Percentiles rank a stretch among this genome's conserved stretches.
These are phyloP conservation scores for Oncopodura yosiiana DNA, from an alignment of 1,140 invertebrate genomes.

Conservation along the genomic window DNA sequence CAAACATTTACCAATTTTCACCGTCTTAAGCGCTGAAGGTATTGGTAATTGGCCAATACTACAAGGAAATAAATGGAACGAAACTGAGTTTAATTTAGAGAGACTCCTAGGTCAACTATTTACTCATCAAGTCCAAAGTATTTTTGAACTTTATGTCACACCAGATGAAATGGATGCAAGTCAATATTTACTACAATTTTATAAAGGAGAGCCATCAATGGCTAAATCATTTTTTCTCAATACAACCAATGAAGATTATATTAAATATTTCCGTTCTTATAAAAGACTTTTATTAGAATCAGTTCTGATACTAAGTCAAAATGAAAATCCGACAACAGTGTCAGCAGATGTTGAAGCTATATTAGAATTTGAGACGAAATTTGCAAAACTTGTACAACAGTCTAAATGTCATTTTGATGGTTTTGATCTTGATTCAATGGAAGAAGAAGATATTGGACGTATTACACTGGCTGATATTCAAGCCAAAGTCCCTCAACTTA, in stretches of 20 bases:
- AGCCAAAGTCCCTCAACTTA: slow-evolving; percentile 40
- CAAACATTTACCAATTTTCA: slow-evolving; percentile 40
- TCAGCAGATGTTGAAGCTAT: slow-evolving; percentile 44
- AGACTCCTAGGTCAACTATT: slow-evolving; percentile 44
- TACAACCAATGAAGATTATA: slow-evolving; percentile 38
- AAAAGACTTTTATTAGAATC: slow-evolving; percentile 39
- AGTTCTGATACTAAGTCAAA: slow-evolving; percentile 42
- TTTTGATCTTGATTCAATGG: slow-evolving; percentile 37
- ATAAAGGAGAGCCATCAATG: slow-evolving; percentile 41
- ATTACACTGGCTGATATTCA: slow-evolving; percentile 43
- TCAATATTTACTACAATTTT: slow-evolving; percentile 42
- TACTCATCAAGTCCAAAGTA: slow-evolving; percentile 45
- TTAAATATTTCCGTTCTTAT: slow-evolving; percentile 39
- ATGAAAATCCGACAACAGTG: slow-evolving; percentile 38
- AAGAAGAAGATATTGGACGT: slow-evolving; percentile 43
- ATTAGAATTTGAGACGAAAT: slow-evolving; percentile 47
- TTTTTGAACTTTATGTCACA: slow-evolving; percentile 45
- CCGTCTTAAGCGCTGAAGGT: slow-evolving; percentile 38
- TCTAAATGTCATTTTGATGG: slow-evolving; percentile 39
- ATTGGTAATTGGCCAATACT: slow-evolving; percentile 47
- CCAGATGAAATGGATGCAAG: slow-evolving; percentile 47
- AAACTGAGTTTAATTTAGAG: slow-evolving; percentile 39
- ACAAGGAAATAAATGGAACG: slow-evolving; percentile 37
- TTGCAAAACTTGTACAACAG: slow-evolving; percentile 43
- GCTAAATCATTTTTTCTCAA: slow-evolving; percentile 41